These are phyloP conservation scores for Pomatorhinus ruficollis DNA, from an alignment of 2,113 vertebrate species.

Conservation along the genomic window DNA sequence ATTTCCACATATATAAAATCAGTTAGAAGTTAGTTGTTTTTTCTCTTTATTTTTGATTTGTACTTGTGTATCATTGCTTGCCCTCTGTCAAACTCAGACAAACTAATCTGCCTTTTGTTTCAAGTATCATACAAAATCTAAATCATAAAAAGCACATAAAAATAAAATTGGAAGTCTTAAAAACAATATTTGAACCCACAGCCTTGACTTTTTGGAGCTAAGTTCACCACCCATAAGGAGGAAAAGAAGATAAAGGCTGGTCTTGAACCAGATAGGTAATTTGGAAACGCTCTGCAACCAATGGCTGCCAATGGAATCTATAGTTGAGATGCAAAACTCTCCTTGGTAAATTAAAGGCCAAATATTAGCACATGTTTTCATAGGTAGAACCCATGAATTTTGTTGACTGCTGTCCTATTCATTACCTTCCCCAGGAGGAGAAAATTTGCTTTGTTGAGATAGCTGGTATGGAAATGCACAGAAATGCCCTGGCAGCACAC, in stretches of 20 bases:
- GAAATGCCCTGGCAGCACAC: neutral
- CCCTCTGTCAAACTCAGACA: neutral
- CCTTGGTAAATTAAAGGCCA: neutral
- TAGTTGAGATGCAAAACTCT: neutral
- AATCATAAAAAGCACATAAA: neutral
- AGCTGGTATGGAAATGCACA: neutral
- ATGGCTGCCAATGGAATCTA: neutral
- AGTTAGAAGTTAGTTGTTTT: neutral
- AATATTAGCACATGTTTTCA: neutral
- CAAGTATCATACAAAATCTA: neutral
- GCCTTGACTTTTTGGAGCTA: neutral
- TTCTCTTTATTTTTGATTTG: neutral
- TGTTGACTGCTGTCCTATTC: neutral
- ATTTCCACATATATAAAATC: neutral
- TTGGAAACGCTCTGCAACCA: neutral
- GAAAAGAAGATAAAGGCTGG: neutral
- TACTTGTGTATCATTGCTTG: neutral
- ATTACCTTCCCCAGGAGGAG: neutral
- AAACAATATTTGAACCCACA: neutral
- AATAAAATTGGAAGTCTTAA: neutral
- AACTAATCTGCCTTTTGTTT: neutral
- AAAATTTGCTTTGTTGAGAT: neutral
- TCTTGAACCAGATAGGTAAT: neutral
- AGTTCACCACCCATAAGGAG: neutral
- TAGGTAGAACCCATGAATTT: neutral